Evolutionary conservation across 1,140 invertebrate species (phyloP), one percentile per base, ranked within the genome.

Genomic region (Anadara kagoshimensis): DNA sequence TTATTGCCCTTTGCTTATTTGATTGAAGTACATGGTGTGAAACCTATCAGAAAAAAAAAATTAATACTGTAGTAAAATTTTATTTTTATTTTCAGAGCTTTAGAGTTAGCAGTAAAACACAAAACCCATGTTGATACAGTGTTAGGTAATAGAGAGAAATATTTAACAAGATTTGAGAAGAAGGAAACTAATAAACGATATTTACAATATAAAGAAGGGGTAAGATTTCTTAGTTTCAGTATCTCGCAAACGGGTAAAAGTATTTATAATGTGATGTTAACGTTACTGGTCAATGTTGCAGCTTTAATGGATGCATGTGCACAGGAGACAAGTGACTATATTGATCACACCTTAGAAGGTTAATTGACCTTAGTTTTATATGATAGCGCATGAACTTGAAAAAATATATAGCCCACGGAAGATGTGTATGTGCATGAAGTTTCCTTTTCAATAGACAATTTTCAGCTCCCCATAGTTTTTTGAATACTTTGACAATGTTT

Each of bases 101-200:
- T 97, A 29, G 95, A 97, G 79, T 89, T 98, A 49, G 94, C 95
- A 0, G 88, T 94, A 1, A 95, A 95, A 80, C 92, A 96, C 87
- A 93, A 94, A 79, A 92, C 91, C 18, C 92, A 95, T 80, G 85
- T 96, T 10, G 94, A 95, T 64, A 93, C 93, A 51, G 94, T 97
- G 11, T 83, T 97, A 14, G 92, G 93, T n/a, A 91, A 93, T 73
- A 91, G 96, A 63, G 90, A 92, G 81, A 92, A 92, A 73, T 97
- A 96, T 87, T 89, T 97, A 14, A 90, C 93, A 45, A 90, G 92
- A 0, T 91, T 96, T 73, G 92, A 93, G 18, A 94, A 94, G 82
- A 89, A 92, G 62, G 96, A 97, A 89, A 94, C 91, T 47, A 95
- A 95, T 86, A 89, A 92, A 20, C 89, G 92, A 57, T 96, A 94